Evolutionary conservation across 2,113 vertebrate genomes (phyloP).

Genomic region (Cheilinus undulatus): DNA sequence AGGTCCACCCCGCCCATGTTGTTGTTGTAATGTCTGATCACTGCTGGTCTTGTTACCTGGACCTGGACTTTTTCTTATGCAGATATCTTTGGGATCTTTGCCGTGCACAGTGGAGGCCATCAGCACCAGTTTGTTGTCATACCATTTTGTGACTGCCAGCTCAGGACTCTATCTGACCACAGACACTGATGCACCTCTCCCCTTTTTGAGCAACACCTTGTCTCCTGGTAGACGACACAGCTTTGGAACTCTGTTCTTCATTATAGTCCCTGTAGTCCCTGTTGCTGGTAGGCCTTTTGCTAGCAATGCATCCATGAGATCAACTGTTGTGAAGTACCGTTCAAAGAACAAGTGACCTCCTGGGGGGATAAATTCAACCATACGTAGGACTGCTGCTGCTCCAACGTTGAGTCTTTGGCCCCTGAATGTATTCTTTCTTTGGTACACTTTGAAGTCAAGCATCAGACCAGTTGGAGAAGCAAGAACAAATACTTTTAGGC

Average conservation of each 20-base stretch:
- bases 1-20: slow-evolving; percentile 4
- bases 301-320: slow-evolving; percentile 28
- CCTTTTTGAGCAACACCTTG: not conserved
- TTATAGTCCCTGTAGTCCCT: slow-evolving; percentile 39
- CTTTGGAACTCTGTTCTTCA: slow-evolving; percentile 35
- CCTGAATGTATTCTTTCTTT: no score
- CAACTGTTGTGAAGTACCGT: not conserved
- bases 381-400: no score
- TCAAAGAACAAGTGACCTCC: not conserved
- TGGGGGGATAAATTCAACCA: no score
- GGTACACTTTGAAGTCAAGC: no score
- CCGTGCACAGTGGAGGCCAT: not conserved
- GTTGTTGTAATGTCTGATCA: not conserved
- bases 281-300: slow-evolving; percentile 34
- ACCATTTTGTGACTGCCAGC: slow-evolving; percentile 21
- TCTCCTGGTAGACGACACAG: slow-evolving; percentile 3
- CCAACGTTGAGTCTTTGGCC: no score
- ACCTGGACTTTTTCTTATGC: not conserved
- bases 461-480: no score
- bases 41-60: slow-evolving; percentile 6
- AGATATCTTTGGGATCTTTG: slow-evolving; percentile 1
- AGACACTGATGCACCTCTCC: not conserved
- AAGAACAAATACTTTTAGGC: no score
- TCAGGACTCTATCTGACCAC: not conserved
- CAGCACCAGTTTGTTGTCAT: not conserved